phyloP scores from a whole-genome alignment of 2,113 vertebrate species.

The Oreochromis aureus region DNA sequence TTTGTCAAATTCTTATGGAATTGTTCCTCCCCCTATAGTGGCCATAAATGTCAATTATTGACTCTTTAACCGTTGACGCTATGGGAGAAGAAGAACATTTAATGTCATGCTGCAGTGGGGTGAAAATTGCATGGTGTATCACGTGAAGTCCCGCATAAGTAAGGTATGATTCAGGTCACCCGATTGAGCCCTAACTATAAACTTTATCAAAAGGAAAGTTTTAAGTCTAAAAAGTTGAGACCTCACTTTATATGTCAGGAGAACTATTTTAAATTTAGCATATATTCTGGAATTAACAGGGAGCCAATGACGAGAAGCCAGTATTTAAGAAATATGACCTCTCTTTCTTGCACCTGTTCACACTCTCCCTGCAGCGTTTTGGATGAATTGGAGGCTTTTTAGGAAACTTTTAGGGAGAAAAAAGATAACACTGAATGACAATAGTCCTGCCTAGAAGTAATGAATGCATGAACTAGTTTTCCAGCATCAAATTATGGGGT shows the following conservation, averaged over 20 bases:
- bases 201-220: not conserved
- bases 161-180: not conserved
- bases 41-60: not conserved
- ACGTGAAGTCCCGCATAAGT: not conserved
- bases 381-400: not conserved
- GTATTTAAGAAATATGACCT: not conserved
- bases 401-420: rapidly evolving
- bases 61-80: not conserved
- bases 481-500: not conserved
- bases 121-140: not conserved
- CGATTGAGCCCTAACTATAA: not conserved
- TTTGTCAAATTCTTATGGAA: not conserved
- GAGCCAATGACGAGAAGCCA: not conserved
- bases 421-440: not conserved
- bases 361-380: not conserved
- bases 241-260: not conserved
- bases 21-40: not conserved
- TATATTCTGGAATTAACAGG: not conserved
- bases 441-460: not conserved
- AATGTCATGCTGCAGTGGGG: not conserved
- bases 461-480: not conserved
- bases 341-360: not conserved
- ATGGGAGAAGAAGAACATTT: not conserved
- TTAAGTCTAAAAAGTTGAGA: not conserved
- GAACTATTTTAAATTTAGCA: not conserved